Conservation (phyloP, 2,888 invertebrate genomes). For the Helicoverpa assulta region DNA sequence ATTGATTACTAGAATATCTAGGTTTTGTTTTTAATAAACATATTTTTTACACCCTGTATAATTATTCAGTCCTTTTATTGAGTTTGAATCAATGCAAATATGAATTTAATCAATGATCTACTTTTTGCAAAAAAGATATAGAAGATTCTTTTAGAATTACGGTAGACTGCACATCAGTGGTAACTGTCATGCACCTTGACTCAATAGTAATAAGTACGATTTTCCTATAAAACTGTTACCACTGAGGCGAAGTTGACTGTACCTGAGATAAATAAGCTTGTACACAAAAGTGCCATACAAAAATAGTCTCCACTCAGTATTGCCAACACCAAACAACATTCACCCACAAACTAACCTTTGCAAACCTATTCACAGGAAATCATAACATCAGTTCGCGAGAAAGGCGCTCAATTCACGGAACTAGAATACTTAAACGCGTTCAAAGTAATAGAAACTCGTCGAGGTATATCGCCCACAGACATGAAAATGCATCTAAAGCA, state of each 20-base stretch:
- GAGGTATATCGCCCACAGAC: slow-evolving; percentile 87
- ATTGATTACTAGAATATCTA: slow-evolving; percentile 52
- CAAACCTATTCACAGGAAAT: slow-evolving; percentile 92
- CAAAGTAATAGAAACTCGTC: slow-evolving; percentile 93
- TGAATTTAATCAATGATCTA: no score
- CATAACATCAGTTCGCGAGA: slow-evolving; percentile 95
- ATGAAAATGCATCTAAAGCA: slow-evolving; percentile 93
- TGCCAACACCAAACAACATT: neutral
- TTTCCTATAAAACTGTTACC: no score
- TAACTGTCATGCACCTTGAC: no score
- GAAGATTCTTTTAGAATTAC: no score
- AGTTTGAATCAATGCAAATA: neutral
- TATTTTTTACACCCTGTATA: neutral
- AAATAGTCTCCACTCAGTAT: neutral
- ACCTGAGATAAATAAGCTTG: no score
- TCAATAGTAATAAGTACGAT: no score
- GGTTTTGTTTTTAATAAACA: neutral
- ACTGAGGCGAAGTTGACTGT: no score
- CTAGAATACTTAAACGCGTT: slow-evolving; percentile 96
- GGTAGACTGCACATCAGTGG: no score
- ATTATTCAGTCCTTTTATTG: neutral
- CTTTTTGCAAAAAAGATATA: no score
- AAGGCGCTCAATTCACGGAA: slow-evolving; percentile 96
- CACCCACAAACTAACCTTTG: neutral
- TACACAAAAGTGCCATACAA: no score